Evolutionary conservation across 1,140 invertebrate species (phyloP).

Genomic region (Lasioglossum albipes): DNA sequence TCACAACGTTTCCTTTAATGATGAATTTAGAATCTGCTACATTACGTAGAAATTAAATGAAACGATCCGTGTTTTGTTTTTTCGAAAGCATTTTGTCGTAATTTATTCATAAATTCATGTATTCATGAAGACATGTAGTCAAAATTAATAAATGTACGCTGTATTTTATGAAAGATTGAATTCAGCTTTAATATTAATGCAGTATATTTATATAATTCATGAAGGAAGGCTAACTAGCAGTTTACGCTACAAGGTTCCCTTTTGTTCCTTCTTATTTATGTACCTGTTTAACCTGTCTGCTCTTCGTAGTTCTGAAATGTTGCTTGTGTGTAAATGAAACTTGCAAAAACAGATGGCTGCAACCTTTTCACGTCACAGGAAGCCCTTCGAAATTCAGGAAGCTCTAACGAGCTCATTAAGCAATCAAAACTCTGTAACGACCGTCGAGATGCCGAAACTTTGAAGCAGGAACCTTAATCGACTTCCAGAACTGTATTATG

Average conservation of each 20-base stretch:
- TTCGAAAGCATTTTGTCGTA: too few species aligned
- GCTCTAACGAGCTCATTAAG: slow-evolving; percentile 37
- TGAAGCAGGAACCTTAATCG: slow-evolving; percentile 29
- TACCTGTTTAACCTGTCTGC: neutral
- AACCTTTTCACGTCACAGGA: slow-evolving; percentile 13
- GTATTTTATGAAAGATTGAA: too few species aligned
- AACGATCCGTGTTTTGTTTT: too few species aligned
- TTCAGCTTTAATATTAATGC: too few species aligned
- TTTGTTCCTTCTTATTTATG: neutral
- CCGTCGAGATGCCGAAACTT: slow-evolving; percentile 44
- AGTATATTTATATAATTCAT: too few species aligned
- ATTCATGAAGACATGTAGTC: too few species aligned
- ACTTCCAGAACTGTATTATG: slow-evolving; percentile 46
- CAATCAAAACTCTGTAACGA: slow-evolving; percentile 27
- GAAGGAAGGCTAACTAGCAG: too few species aligned
- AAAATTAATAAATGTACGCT: too few species aligned
- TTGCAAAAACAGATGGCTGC: neutral
- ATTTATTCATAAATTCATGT: too few species aligned
- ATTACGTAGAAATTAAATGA: too few species aligned
- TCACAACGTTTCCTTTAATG: too few species aligned
- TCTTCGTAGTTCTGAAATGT: neutral
- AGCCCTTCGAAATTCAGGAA: slow-evolving; percentile 23
- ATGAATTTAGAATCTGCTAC: too few species aligned
- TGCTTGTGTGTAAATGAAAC: neutral
- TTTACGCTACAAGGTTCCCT: neutral